Percentiles rank a stretch among this genome's conserved stretches.
These are phyloP conservation scores for Moxostoma hubbsi DNA, from an alignment of 2,797 vertebrate genomes.

Conservation along the genomic window DNA sequence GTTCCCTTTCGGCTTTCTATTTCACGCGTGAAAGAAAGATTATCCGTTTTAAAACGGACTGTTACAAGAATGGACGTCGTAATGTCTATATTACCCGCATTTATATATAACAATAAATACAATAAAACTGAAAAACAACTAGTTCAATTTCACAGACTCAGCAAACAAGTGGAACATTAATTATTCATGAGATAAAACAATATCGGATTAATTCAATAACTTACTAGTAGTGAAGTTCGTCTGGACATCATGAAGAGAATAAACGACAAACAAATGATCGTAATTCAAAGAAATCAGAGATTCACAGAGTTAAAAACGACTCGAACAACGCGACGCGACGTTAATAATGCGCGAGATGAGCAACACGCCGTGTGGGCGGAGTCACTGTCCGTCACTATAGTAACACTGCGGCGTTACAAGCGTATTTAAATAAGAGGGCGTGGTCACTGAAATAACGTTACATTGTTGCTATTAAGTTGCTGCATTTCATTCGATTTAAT, in stretches of 20 bases:
- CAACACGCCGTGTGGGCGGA: constrained; percentile 42
- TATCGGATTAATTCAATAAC: constrained; percentile 37
- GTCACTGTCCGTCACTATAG: constrained; percentile 50
- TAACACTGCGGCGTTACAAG: constrained; percentile 51
- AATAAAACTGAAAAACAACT: background rate
- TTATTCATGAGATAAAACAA: background rate
- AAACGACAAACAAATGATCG: background rate
- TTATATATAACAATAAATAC: too few relatives aligned
- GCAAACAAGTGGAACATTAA: background rate
- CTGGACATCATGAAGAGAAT: constrained; percentile 69
- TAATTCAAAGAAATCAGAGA: background rate
- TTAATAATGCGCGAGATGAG: constrained; percentile 28
- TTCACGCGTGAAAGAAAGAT: background rate
- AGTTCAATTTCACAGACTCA: background rate
- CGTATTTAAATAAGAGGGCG: constrained; percentile 50
- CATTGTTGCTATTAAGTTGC: background rate
- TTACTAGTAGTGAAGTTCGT: constrained; percentile 68
- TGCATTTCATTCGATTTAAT: background rate
- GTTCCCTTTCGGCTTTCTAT: constrained; percentile 21
- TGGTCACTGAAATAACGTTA: background rate
- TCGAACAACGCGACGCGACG: constrained; percentile 67
- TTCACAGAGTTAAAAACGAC: constrained; percentile 46
- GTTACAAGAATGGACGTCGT: too few relatives aligned
- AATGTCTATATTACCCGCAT: too few relatives aligned
- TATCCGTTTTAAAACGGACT: background rate